Percentiles rank a stretch among this genome's conserved stretches.
phyloP scores from a whole-genome alignment of 2,797 vertebrate genomes.

The Sebastes melanostomus region DNA sequence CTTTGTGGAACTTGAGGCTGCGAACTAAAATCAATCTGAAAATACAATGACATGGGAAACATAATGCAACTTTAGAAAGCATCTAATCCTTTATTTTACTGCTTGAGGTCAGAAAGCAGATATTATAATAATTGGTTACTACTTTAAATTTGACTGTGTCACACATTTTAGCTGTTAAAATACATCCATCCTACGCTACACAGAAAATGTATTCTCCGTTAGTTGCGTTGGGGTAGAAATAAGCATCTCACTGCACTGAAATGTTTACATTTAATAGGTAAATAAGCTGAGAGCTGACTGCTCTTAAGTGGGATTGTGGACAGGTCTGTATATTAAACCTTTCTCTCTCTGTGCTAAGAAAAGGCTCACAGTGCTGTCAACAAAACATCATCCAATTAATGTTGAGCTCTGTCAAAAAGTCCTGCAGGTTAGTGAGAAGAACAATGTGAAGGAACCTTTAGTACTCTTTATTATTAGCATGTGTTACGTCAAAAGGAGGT shows the following conservation, averaged over 20 bases:
- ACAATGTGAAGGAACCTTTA: not conserved
- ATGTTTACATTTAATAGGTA: conserved; percentile 43
- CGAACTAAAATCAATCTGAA: not conserved
- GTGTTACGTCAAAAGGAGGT: not conserved
- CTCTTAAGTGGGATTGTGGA: conserved; percentile 41
- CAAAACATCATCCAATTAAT: conserved; percentile 60
- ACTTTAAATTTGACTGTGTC: not conserved
- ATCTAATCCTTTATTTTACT: not conserved
- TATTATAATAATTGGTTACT: not conserved
- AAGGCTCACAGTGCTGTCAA: conserved; percentile 47
- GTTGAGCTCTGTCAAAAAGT: conserved; percentile 48
- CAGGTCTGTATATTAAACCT: conserved; percentile 34
- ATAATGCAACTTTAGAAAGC: not conserved
- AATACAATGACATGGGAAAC: not conserved
- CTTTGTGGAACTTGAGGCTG: not conserved
- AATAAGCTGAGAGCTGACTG: conserved; percentile 42
- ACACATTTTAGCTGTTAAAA: not conserved
- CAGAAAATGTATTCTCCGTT: not conserved
- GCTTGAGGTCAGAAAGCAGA: not conserved
- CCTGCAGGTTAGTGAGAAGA: conserved; percentile 26
- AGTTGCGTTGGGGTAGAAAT: not conserved
- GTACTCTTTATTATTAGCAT: not conserved
- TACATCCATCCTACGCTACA: not conserved
- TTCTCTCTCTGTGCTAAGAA: conserved; percentile 22
- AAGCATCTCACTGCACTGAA: not conserved